Evolutionary conservation across 2,888 invertebrate genomes (phyloP).

Genomic region (Drosophila quinaria): DNA sequence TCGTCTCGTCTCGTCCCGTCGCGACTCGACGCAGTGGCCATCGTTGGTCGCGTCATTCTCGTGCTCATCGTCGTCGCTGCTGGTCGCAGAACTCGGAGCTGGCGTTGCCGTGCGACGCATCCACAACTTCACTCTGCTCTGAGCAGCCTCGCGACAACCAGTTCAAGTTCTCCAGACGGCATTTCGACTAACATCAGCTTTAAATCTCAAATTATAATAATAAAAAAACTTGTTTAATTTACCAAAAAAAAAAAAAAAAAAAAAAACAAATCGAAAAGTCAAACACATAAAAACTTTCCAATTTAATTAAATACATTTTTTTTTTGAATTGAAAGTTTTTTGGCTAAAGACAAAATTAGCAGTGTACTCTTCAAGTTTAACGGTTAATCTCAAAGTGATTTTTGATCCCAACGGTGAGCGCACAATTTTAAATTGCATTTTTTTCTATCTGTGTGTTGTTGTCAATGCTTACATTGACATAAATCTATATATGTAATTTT

Average conservation of each 20-base stretch:
- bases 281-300: slow-evolving; percentile 2
- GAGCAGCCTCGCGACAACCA: slow-evolving; percentile 74
- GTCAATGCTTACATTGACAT: slow-evolving; percentile 10
- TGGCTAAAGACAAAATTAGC: slow-evolving; percentile 3
- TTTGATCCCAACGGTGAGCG: slow-evolving; percentile 53
- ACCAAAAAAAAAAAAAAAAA: slow-evolving; percentile 14
- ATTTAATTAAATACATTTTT: slow-evolving; percentile 4
- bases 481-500: slow-evolving; percentile 25
- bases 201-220: not conserved
- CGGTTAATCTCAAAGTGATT: slow-evolving; percentile 49
- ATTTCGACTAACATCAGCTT: not conserved
- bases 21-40: slow-evolving; percentile 17
- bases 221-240: not conserved
- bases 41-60: slow-evolving; percentile 58
- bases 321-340: slow-evolving; percentile 9
- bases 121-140: slow-evolving; percentile 49
- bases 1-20: slow-evolving; percentile 10
- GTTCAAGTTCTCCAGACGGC: slow-evolving; percentile 61
- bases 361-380: slow-evolving; percentile 47
- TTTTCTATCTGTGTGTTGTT: slow-evolving; percentile 20
- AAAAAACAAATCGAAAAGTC: slow-evolving; percentile 6
- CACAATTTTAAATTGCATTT: slow-evolving; percentile 42
- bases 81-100: slow-evolving; percentile 56
- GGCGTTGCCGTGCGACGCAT: slow-evolving; percentile 37
- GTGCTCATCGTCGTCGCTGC: slow-evolving; percentile 73